These are phyloP conservation scores for Isichthys henryi DNA, from an alignment of 2,113 vertebrate genomes.

Conservation along the genomic window DNA sequence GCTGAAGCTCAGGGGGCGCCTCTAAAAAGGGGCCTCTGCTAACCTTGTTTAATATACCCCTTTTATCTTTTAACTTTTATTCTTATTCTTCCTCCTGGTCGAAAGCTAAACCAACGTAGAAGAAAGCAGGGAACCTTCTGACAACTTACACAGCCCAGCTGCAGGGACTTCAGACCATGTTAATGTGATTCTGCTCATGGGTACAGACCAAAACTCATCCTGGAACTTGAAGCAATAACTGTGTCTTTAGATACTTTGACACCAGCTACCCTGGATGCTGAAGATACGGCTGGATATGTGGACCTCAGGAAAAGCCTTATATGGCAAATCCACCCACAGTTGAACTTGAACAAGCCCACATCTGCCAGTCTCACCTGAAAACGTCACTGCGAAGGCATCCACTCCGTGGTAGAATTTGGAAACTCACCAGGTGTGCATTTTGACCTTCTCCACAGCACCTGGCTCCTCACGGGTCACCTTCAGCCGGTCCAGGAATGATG, in stretches of 20 bases:
- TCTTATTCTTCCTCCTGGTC: neutral
- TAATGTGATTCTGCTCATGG: neutral
- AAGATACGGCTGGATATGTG: neutral
- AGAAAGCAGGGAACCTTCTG: neutral
- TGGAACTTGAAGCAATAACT: neutral
- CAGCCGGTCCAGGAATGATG: neutral
- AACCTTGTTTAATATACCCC: neutral
- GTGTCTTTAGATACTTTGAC: neutral
- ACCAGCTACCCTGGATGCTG: neutral
- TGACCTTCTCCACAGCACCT: constrained; percentile 65
- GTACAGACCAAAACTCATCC: neutral
- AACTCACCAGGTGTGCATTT: constrained; percentile 66
- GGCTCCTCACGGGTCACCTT: constrained; percentile 69
- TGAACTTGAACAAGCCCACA: neutral
- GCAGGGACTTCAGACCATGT: neutral
- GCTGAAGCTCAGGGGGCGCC: neutral
- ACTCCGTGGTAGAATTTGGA: constrained; percentile 68
- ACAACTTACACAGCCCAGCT: neutral
- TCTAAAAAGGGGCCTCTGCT: neutral
- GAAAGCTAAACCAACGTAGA: neutral
- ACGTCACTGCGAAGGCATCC: constrained; percentile 63
- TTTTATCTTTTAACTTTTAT: neutral
- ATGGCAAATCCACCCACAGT: neutral
- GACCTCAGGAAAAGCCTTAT: neutral
- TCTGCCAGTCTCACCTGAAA: constrained; percentile 48